Evolutionary conservation across 2,888 invertebrate species (phyloP), one percentile per base, ranked within the genome.

Genomic region (Drosophila longiperda): DNA sequence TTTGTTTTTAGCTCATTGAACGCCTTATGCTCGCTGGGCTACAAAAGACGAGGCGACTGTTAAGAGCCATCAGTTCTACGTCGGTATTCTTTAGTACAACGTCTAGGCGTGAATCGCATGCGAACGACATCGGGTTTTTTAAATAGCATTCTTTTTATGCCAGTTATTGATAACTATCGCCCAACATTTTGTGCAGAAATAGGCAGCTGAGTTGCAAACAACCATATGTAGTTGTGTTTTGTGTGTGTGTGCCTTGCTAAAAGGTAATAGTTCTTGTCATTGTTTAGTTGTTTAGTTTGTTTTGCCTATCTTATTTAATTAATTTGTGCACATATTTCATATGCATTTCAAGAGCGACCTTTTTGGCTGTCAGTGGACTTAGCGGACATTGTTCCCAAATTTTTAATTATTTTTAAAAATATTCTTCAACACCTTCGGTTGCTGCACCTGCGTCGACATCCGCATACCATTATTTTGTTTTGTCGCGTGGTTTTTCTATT

Each of bases 41-140:
- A 85, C 89, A 88, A 80, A 85, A 88, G 79, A 59, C 66, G 66
- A 67, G 64, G 62, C 62, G 54, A 52, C 59, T 64, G 65, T 61
- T 66, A 66, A 72, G 82, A 74, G 71, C 72, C 78, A 65, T 86
- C 75, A 86, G 87, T 86, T 82, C 75, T 60, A 70, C 83, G 75
- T 62, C 84, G 84, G 82, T 71, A 63, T 80, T 88, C 79, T 72
- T 75, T 58, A 49, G 62, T 29, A 65, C 58, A 79, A 82, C 75
- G 73, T 75, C 88, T 80, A 64, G 42, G 49, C 62, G 79, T 42
- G 61, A 57, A 20, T 50, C 66, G 72, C 57, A 66, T 57, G 73
- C 88, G 83, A 88, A 88, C 86, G 73, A 49, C 55, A 63, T 48
- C 50, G 68, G 42, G 57, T 36, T 59, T 66, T 40, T 40, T 48